phyloP scores from a whole-genome alignment of 2,113 vertebrate genomes.

The Elephantulus edwardii region DNA sequence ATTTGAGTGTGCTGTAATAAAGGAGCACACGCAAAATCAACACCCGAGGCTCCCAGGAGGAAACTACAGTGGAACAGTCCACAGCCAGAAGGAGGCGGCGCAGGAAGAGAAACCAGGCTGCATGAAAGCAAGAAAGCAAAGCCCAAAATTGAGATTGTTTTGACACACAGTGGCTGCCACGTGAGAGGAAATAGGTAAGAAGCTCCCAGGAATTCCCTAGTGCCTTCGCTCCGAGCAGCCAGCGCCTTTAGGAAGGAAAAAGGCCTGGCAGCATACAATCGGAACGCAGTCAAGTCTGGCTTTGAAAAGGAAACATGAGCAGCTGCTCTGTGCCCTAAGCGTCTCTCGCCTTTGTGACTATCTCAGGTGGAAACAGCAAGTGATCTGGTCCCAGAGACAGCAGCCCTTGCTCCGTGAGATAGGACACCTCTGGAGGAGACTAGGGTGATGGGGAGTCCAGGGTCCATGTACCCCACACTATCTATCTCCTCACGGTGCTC shows the following conservation, averaged over 20 bases:
- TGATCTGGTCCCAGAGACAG: neutral
- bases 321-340: neutral
- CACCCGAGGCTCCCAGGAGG: neutral
- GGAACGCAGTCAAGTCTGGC: neutral
- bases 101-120: neutral
- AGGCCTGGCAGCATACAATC: neutral
- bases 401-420: neutral
- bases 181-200: neutral
- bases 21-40: neutral
- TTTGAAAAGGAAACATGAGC: neutral
- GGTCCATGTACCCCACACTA: fast-evolving
- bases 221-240: neutral
- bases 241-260: neutral
- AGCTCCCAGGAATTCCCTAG: neutral
- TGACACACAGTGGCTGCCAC: neutral
- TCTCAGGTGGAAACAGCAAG: fast-evolving
- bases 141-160: neutral
- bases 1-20: neutral
- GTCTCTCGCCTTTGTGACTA: fast-evolving
- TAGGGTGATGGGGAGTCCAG: fast-evolving
- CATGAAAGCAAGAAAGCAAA: neutral
- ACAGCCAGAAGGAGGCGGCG: neutral
- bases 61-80: neutral
- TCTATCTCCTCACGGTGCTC: too few relatives aligned
- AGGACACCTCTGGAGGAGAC: fast-evolving